Evolutionary conservation across 2,888 invertebrate genomes (phyloP).

Genomic region (Philereme vetulata): DNA sequence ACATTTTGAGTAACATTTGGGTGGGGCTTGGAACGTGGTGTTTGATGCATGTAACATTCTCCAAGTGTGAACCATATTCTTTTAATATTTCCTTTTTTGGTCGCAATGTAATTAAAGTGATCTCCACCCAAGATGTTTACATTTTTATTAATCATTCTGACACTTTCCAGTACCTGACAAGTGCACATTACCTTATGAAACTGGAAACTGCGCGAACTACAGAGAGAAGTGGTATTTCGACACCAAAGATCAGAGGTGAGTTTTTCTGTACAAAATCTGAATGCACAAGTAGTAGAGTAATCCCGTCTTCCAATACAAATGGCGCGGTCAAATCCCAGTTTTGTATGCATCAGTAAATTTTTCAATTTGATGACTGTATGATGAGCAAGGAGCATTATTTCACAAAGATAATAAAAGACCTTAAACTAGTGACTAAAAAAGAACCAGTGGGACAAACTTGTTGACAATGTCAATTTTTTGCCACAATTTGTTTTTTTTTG

Average conservation of each 20-base stretch:
- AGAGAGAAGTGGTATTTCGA: constrained; percentile 93
- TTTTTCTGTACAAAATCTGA: not conserved
- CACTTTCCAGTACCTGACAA: constrained; percentile 65
- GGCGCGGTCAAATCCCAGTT: too few species aligned
- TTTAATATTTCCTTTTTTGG: constrained; percentile 5
- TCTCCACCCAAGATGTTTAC: not conserved
- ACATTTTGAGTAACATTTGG: not conserved
- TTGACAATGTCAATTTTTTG: too few species aligned
- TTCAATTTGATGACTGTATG: too few species aligned
- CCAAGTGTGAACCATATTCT: not conserved
- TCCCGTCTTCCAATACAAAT: too few species aligned
- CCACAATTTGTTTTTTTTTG: too few species aligned
- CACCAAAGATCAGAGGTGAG: constrained; percentile 84
- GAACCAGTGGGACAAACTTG: too few species aligned
- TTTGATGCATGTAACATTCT: constrained; percentile 5
- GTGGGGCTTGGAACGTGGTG: constrained; percentile 11
- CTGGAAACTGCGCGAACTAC: constrained; percentile 91
- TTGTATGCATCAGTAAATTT: too few species aligned
- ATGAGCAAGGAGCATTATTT: too few species aligned
- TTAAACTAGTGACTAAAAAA: too few species aligned
- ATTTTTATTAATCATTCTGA: not conserved
- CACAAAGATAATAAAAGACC: too few species aligned
- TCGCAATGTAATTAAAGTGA: not conserved
- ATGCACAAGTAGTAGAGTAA: not conserved
- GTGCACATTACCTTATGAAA: constrained; percentile 89